Evolutionary conservation across 2,797 vertebrate species (phyloP).

Genomic region (Smutsia temminckii): DNA sequence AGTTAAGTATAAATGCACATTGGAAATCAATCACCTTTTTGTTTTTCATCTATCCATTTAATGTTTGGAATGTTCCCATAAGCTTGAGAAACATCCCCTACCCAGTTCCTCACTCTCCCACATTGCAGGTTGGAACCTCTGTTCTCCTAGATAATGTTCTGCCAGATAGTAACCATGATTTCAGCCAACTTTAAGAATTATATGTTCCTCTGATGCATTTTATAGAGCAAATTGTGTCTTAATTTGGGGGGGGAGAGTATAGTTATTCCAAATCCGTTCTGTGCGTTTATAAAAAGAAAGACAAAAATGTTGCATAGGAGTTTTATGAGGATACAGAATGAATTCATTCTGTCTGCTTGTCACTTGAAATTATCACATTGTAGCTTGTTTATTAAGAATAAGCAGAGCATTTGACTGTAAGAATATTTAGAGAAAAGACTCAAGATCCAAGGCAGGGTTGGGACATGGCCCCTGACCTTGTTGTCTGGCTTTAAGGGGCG

Average conservation of each 20-base stretch:
- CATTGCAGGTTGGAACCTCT: background rate
- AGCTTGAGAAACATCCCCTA: background rate
- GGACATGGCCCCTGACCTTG: background rate
- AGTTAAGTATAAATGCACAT: background rate
- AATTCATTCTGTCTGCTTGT: conserved; percentile 57
- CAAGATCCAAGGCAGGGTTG: too few species aligned
- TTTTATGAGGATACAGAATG: conserved; percentile 35
- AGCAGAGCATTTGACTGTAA: background rate
- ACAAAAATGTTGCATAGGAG: background rate
- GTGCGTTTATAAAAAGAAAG: conserved; percentile 67
- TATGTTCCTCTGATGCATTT: background rate
- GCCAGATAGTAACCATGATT: background rate
- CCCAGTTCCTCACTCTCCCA: background rate
- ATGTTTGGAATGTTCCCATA: background rate
- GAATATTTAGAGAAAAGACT: background rate
- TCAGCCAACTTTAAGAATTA: background rate
- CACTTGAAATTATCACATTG: background rate
- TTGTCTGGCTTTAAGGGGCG: background rate
- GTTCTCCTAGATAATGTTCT: background rate
- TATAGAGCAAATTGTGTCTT: conserved; percentile 13
- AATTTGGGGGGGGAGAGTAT: conserved; percentile 46
- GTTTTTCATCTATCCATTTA: background rate
- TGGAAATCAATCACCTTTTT: background rate
- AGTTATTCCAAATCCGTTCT: conserved; percentile 63
- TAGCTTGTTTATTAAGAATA: background rate